A percentile compares a stretch with the other conserved stretches of the same genome.
Evolutionary conservation across 2,888 invertebrate species (phyloP).

Genomic region (Blastobasis adustella): DNA sequence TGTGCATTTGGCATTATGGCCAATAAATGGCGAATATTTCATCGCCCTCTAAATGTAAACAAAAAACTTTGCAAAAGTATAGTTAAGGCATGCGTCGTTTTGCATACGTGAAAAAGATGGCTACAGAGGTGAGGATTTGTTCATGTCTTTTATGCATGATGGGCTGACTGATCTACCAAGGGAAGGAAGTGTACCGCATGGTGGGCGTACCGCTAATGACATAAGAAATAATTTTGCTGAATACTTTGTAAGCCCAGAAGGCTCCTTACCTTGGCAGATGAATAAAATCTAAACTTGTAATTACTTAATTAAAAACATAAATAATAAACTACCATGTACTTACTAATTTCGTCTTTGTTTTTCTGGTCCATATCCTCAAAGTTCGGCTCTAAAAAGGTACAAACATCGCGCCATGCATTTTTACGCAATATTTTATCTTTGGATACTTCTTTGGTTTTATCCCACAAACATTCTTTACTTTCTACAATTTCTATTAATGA

Average conservation of each 20-base stretch:
- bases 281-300: slow-evolving; percentile 8
- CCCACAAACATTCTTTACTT: slow-evolving; percentile 9
- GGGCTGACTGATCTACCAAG: slow-evolving; percentile 5
- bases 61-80: slow-evolving; percentile 3
- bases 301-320: slow-evolving; percentile 1
- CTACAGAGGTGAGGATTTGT: slow-evolving; percentile 6
- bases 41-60: background rate
- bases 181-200: slow-evolving; percentile 1
- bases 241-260: slow-evolving; percentile 7
- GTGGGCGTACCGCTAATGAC: slow-evolving; percentile 7
- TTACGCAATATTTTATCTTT: slow-evolving; percentile 6
- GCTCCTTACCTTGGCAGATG: slow-evolving; percentile 9
- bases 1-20: slow-evolving; percentile 9
- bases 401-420: slow-evolving; percentile 7
- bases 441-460: slow-evolving; percentile 6
- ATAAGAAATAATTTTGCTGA: slow-evolving; percentile 10
- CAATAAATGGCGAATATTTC: slow-evolving; percentile 9
- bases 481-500: slow-evolving; percentile 4
- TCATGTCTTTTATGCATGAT: slow-evolving; percentile 4
- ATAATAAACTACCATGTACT: background rate
- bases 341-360: slow-evolving; percentile 8
- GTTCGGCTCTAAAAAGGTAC: slow-evolving; percentile 7
- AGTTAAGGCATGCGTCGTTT: slow-evolving; percentile 9
- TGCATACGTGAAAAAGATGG: slow-evolving; percentile 9
- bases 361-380: slow-evolving; percentile 4